Conservation (phyloP, 1,140 invertebrate species). For the Temnothorax curvispinosus region DNA sequence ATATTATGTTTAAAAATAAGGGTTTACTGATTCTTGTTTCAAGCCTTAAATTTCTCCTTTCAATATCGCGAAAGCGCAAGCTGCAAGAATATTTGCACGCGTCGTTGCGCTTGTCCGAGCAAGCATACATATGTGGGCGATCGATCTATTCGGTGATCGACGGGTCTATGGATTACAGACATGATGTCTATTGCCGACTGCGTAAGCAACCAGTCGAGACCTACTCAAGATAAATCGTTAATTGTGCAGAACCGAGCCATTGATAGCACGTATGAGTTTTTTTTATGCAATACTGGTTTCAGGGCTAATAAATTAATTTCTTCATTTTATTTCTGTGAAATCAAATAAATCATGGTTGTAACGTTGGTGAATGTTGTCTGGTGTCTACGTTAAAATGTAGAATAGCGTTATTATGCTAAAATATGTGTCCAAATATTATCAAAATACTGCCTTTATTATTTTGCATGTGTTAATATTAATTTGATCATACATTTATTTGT, state of each 20-base stretch:
- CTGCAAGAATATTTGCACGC: background rate
- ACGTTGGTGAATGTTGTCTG: background rate
- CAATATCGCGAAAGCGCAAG: background rate
- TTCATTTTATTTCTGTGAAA: conserved; percentile 46
- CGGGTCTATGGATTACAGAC: conserved; percentile 42
- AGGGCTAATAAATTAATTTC: conserved; percentile 61
- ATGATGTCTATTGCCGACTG: background rate
- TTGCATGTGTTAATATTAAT: conserved; percentile 17
- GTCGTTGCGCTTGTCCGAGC: background rate
- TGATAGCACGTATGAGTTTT: conserved; percentile 44
- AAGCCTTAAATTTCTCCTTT: background rate
- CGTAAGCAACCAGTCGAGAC: conserved; percentile 38
- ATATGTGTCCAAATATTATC: background rate
- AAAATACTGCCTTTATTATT: background rate
- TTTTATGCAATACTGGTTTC: conserved; percentile 51
- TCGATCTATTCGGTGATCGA: conserved; percentile 61
- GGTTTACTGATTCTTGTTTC: background rate
- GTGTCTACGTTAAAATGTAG: background rate
- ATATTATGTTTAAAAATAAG: background rate
- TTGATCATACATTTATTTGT: background rate
- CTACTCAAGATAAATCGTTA: conserved; percentile 62
- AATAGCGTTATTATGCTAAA: background rate
- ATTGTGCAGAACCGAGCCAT: conserved; percentile 55
- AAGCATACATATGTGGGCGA: conserved; percentile 45
- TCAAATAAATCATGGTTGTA: background rate